A percentile compares a stretch with the other conserved stretches of the same genome.
Evolutionary conservation across 2,113 vertebrate genomes (phyloP).

Genomic region (Genyomyrus donnyi): DNA sequence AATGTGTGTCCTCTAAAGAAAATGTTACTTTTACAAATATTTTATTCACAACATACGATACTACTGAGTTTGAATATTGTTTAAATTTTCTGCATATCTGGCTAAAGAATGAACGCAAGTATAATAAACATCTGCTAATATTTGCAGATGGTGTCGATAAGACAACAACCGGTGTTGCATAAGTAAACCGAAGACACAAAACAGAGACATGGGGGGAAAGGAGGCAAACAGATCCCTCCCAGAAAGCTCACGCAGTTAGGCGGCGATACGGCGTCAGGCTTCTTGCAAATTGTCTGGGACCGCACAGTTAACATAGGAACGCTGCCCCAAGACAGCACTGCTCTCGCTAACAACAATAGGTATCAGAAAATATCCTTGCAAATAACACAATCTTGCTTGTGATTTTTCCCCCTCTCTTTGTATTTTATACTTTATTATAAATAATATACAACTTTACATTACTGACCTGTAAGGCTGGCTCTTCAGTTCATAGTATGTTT

Average conservation of each 20-base stretch:
- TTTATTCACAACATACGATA: not conserved
- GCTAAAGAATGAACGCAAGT: not conserved
- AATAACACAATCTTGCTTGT: not conserved
- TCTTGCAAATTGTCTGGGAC: slow-evolving; percentile 17
- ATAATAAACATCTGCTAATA: slow-evolving; percentile 41
- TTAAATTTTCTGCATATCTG: not conserved
- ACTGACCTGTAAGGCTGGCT: slow-evolving; percentile 90
- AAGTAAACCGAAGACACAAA: slow-evolving; percentile 45
- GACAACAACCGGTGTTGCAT: slow-evolving; percentile 62
- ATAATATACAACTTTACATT: not conserved
- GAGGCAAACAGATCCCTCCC: slow-evolving; percentile 29
- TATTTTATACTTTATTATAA: not conserved
- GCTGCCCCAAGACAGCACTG: not conserved
- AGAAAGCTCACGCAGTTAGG: slow-evolving; percentile 11
- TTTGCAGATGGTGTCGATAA: slow-evolving; percentile 57
- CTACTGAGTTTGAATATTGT: not conserved
- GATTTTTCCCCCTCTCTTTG: not conserved
- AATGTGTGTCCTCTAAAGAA: not conserved
- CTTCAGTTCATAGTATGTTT: slow-evolving; percentile 93
- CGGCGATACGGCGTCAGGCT: not conserved
- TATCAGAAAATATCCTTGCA: not conserved
- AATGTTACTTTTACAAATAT: not conserved
- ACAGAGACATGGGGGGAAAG: slow-evolving; percentile 31
- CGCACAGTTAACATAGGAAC: slow-evolving; percentile 11
- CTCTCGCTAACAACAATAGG: not conserved